phyloP scores from a whole-genome alignment of 2,888 invertebrate species.

The Chalcis sispes region DNA sequence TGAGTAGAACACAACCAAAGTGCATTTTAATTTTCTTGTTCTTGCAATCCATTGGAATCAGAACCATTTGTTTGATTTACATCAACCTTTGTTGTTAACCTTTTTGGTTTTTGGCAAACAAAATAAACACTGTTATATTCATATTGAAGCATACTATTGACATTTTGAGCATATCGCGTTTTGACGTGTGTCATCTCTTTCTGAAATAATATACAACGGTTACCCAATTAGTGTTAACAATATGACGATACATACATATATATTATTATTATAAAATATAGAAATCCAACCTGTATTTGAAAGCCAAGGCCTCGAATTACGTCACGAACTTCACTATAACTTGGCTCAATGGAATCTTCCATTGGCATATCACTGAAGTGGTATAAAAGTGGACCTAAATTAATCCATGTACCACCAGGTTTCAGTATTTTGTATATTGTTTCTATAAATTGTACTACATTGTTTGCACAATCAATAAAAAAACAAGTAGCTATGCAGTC shows the following conservation, averaged over 20 bases:
- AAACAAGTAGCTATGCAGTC: conserved; percentile 97
- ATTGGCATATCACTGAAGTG: conserved; percentile 90
- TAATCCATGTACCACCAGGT: conserved; percentile 93
- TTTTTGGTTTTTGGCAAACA: conserved; percentile 88
- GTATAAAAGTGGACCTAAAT: conserved; percentile 94
- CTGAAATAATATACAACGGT: conserved; percentile 75
- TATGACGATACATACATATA: background rate
- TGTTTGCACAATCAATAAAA: conserved; percentile 98
- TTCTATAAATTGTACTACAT: conserved; percentile 96
- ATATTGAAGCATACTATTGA: conserved; percentile 93
- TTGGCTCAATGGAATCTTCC: conserved; percentile 95
- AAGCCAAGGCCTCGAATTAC: conserved; percentile 91
- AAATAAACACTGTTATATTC: conserved; percentile 95
- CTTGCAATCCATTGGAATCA: conserved; percentile 68
- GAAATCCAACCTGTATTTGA: conserved; percentile 81
- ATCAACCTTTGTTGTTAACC: conserved; percentile 55
- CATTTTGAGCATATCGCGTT: conserved; percentile 95
- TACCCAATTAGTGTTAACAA: background rate
- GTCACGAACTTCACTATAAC: conserved; percentile 87
- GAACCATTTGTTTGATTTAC: conserved; percentile 66
- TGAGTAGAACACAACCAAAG: conserved; percentile 55
- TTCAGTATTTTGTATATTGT: conserved; percentile 92
- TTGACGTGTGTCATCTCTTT: conserved; percentile 87
- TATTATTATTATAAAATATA: conserved; percentile 11
- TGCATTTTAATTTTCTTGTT: conserved; percentile 62